Conservation (phyloP, 2,888 invertebrate species). For the Helleia helle region DNA sequence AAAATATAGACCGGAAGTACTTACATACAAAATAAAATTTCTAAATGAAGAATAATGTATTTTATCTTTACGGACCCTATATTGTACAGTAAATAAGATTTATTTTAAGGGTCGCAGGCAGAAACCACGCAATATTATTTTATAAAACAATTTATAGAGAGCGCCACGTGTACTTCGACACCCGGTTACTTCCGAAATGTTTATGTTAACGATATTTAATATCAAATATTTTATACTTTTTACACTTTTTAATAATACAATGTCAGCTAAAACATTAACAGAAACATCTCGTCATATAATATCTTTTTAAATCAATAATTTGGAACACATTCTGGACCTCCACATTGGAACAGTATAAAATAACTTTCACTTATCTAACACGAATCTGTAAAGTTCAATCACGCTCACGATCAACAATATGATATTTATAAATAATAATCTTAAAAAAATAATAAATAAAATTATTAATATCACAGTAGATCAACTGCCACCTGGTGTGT, state of each 20-base stretch:
- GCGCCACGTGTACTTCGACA: constrained; percentile 2
- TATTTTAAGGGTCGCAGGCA: background rate
- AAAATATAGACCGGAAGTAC: constrained; percentile 42
- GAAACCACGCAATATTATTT: background rate
- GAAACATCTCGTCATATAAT: constrained; percentile 35
- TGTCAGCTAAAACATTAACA: constrained; percentile 41
- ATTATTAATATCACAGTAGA: constrained; percentile 73
- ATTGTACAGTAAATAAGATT: background rate
- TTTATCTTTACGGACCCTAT: background rate
- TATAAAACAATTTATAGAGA: constrained; percentile 13
- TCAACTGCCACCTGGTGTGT: constrained; percentile 57
- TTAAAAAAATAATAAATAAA: constrained; percentile 68
- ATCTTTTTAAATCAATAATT: constrained; percentile 50
- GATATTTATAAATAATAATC: constrained; percentile 58
- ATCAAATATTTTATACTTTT: constrained; percentile 16
- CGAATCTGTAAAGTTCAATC: constrained; percentile 53
- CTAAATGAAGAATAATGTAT: background rate
- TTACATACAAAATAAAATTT: constrained; percentile 1
- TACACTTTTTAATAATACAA: constrained; percentile 26
- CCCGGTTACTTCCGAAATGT: background rate
- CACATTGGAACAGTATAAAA: constrained; percentile 44
- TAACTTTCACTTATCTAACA: constrained; percentile 52
- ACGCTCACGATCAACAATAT: constrained; percentile 47
- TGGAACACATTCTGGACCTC: constrained; percentile 66
- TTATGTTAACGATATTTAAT: constrained; percentile 3